These are phyloP conservation scores for Sebastes kiyomatsui DNA, from an alignment of 2,797 vertebrate species.

Conservation along the genomic window DNA sequence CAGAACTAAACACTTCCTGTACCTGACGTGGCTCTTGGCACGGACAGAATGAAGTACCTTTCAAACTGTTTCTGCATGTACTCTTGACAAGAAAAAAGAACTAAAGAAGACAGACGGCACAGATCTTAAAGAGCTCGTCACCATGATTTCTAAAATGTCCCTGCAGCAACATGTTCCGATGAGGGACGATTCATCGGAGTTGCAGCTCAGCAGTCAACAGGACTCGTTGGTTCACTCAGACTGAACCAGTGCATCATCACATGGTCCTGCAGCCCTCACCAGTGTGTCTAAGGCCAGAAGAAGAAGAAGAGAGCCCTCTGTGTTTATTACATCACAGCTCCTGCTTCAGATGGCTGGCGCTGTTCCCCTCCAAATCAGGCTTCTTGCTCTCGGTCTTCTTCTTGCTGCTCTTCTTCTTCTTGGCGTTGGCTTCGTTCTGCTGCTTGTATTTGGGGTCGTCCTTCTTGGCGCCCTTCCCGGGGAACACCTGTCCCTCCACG, in stretches of 20 bases:
- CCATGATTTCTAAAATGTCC: neutral
- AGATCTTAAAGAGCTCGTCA: neutral
- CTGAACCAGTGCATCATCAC: neutral
- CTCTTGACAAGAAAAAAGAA: neutral
- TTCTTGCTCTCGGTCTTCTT: constrained; percentile 83
- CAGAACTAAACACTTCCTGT: neutral
- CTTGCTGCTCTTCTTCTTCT: constrained; percentile 83
- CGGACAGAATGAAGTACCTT: neutral
- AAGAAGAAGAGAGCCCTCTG: neutral
- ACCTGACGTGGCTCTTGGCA: neutral
- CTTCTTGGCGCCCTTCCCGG: constrained; percentile 86
- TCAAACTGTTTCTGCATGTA: neutral
- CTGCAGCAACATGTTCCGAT: neutral
- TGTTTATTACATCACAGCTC: constrained; percentile 83
- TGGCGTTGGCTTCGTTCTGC: constrained; percentile 79
- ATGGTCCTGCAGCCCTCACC: neutral
- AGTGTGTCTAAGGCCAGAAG: neutral
- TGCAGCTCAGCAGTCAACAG: neutral
- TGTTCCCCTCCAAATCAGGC: constrained; percentile 60
- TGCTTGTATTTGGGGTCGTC: constrained; percentile 65
- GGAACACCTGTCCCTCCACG: constrained; percentile 94
- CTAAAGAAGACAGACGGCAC: neutral
- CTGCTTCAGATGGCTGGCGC: constrained; percentile 71
- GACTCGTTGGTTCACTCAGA: neutral
- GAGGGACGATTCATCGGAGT: neutral